phyloP scores from a whole-genome alignment of 2,113 vertebrate species.

The Brachirus orientalis region DNA sequence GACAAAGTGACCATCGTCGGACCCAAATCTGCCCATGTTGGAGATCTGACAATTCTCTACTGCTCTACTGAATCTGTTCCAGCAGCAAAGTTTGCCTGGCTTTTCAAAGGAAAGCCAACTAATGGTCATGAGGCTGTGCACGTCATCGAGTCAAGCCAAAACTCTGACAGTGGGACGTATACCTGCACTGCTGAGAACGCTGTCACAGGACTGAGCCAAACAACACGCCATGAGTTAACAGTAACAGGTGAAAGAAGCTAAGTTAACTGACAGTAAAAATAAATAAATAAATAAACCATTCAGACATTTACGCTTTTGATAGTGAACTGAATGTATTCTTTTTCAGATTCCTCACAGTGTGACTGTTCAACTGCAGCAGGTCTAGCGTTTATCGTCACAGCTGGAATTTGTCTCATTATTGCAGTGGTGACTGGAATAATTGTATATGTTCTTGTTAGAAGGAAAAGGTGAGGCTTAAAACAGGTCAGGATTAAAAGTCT shows the following conservation, averaged over 20 bases:
- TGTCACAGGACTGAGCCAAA: constrained; percentile 18
- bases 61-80: constrained; percentile 43
- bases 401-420: constrained; percentile 11
- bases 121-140: neutral
- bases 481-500: neutral
- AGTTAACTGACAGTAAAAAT: neutral
- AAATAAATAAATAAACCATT: neutral
- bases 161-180: constrained; percentile 38
- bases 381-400: neutral
- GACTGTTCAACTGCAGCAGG: neutral
- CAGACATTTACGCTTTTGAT: neutral
- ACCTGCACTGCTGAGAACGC: constrained; percentile 46
- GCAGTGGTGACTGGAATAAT: neutral
- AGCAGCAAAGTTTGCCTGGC: constrained; percentile 34
- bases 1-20: constrained; percentile 32
- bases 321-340: neutral
- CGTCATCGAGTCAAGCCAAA: constrained; percentile 13
- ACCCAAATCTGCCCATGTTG: constrained; percentile 14
- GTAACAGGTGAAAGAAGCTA: constrained; percentile 25
- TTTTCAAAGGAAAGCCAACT: constrained; percentile 24
- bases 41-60: constrained; percentile 37
- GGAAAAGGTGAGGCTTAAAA: constrained; percentile 37
- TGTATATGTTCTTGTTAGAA: neutral
- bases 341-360: constrained; percentile 15
- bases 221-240: constrained; percentile 19